phyloP scores from a whole-genome alignment of 1,140 invertebrate genomes.

The Mycetomoellerius zeteki region DNA sequence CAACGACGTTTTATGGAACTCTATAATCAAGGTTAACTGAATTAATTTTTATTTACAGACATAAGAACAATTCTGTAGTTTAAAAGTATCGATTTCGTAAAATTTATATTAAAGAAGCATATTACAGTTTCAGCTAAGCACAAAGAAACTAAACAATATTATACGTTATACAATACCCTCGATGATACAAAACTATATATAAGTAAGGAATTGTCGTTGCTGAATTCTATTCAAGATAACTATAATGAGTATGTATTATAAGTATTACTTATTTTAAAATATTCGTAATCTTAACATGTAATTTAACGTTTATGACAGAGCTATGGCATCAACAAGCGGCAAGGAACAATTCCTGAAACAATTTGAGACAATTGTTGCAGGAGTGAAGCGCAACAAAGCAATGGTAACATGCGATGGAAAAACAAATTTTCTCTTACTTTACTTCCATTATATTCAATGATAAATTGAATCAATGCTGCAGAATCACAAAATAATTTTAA shows the following conservation, averaged over 20 bases:
- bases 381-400: conserved; percentile 93
- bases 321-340: conserved; percentile 90
- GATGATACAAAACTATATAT: conserved; percentile 97
- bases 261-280: conserved; percentile 40
- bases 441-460: not conserved
- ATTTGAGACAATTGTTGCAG: conserved; percentile 95
- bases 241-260: conserved; percentile 93
- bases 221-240: conserved; percentile 98
- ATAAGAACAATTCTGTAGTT: not conserved
- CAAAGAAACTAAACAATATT: conserved; percentile 98
- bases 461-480: not conserved
- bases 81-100: conserved; percentile 22
- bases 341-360: conserved; percentile 96
- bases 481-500: conserved; percentile 12
- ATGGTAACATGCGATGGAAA: conserved; percentile 89
- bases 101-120: conserved; percentile 19
- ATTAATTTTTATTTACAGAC: conserved; percentile 14
- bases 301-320: conserved; percentile 84
- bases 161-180: conserved; percentile 98
- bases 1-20: conserved; percentile 98
- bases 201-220: conserved; percentile 95
- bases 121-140: conserved; percentile 96
- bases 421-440: not conserved
- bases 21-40: conserved; percentile 94
- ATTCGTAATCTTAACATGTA: conserved; percentile 2